Percentiles rank a stretch among this genome's conserved stretches.
These are phyloP conservation scores for Stigmatopora argus DNA, from an alignment of 2,113 vertebrate species.

Conservation along the genomic window DNA sequence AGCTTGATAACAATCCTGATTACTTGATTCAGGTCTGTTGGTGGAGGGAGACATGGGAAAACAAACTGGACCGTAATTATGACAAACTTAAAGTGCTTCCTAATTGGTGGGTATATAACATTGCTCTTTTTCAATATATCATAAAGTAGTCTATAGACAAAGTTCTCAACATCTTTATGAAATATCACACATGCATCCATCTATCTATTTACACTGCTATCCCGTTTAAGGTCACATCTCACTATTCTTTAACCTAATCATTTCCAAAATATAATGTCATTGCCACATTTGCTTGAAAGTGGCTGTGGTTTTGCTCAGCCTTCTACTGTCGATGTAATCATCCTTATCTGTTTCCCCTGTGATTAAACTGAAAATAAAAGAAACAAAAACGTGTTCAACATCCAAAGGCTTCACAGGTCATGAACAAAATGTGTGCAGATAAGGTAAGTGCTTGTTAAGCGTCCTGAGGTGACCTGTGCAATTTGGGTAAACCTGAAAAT, in stretches of 20 bases:
- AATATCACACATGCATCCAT: not conserved
- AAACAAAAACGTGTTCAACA: conserved; percentile 47
- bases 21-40: too few relatives aligned
- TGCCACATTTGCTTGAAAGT: conserved; percentile 1
- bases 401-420: conserved; percentile 32
- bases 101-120: too few relatives aligned
- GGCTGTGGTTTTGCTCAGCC: not conserved
- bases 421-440: conserved; percentile 34
- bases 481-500: not conserved
- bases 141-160: too few relatives aligned
- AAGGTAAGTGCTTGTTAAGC: conserved; percentile 7
- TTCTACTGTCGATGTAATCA: conserved; percentile 37
- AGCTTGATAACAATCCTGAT: too few relatives aligned
- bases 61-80: too few relatives aligned
- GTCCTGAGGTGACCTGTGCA: not conserved
- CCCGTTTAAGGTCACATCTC: not conserved
- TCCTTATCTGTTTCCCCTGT: not conserved
- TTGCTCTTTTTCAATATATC: too few relatives aligned
- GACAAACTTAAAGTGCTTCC: too few relatives aligned
- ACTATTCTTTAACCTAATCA: not conserved
- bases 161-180: not conserved
- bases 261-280: not conserved
- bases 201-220: not conserved
- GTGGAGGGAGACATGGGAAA: too few relatives aligned
- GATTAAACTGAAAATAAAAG: conserved; percentile 41